These are phyloP conservation scores for Abramis brama DNA, from an alignment of 2,113 vertebrate genomes.

Conservation along the genomic window DNA sequence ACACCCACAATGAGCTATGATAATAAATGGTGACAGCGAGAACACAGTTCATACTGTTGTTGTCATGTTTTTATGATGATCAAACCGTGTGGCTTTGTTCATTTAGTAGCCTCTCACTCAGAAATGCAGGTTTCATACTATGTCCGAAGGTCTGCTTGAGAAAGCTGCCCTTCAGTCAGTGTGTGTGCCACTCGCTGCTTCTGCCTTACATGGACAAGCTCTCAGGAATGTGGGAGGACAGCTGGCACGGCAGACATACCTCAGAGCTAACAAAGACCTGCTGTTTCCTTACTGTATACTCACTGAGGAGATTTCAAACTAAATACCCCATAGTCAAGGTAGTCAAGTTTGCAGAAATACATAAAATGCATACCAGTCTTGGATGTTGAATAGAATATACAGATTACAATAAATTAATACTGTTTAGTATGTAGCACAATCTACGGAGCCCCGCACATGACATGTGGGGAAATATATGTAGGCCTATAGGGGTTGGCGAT, in stretches of 20 bases:
- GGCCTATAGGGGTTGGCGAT: too few species aligned
- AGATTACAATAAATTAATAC: neutral
- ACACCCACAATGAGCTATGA: neutral
- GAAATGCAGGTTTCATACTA: slow-evolving; percentile 3
- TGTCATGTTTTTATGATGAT: neutral
- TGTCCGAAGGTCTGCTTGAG: neutral
- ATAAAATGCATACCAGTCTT: neutral
- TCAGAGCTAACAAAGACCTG: slow-evolving; percentile 65
- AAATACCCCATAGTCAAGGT: neutral
- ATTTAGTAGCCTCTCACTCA: neutral
- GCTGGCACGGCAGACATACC: slow-evolving; percentile 63
- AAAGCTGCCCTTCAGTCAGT: slow-evolving; percentile 34
- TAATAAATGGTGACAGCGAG: neutral
- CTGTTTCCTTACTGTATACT: slow-evolving; percentile 59
- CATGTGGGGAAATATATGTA: too few species aligned
- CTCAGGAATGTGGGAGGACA: slow-evolving; percentile 73
- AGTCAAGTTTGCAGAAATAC: neutral
- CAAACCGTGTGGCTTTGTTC: neutral
- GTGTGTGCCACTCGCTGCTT: slow-evolving; percentile 41
- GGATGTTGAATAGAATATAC: neutral
- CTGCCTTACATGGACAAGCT: slow-evolving; percentile 69
- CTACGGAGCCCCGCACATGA: too few species aligned
- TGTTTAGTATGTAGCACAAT: too few species aligned
- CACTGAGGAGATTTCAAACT: neutral
- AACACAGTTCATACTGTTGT: neutral